Evolutionary conservation across 1,140 invertebrate genomes (phyloP).

Genomic region (Oreohelix idahoensis): DNA sequence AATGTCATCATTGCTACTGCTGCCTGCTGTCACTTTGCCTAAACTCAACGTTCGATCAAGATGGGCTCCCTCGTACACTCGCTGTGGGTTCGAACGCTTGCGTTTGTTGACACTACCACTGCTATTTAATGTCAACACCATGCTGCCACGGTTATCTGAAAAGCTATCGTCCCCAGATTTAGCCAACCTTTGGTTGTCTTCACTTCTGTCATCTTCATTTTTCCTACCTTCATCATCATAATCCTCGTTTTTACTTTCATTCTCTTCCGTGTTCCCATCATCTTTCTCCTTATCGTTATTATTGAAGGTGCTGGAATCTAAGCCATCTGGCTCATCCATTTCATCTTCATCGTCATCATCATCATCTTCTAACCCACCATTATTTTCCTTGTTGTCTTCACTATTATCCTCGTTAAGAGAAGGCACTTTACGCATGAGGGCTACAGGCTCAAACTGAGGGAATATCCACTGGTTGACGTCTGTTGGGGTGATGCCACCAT

Average conservation of each 20-base stretch:
- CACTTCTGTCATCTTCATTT: constrained; percentile 42
- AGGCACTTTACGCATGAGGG: constrained; percentile 46
- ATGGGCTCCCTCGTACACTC: constrained; percentile 95
- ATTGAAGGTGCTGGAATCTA: constrained; percentile 34
- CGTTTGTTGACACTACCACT: constrained; percentile 77
- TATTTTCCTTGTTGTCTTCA: constrained; percentile 55
- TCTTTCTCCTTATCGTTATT: constrained; percentile 30
- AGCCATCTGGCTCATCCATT: constrained; percentile 49
- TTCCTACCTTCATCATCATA: constrained; percentile 13
- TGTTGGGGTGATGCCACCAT: constrained; percentile 36
- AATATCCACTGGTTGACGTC: constrained; percentile 70
- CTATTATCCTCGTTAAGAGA: constrained; percentile 50
- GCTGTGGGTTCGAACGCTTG: constrained; percentile 95
- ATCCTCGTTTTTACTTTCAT: not conserved
- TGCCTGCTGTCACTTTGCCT: constrained; percentile 34
- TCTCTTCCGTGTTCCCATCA: constrained; percentile 12
- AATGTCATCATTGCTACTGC: not conserved
- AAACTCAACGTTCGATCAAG: constrained; percentile 73
- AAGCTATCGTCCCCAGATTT: constrained; percentile 24
- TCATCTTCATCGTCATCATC: constrained; percentile 43
- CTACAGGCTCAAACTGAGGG: constrained; percentile 68
- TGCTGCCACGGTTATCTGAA: constrained; percentile 20
- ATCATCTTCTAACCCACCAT: constrained; percentile 49
- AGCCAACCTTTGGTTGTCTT: not conserved
- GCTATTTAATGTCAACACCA: constrained; percentile 36